Evolutionary conservation across 2,113 vertebrate species (phyloP).

Genomic region (Carettochelys insculpta): DNA sequence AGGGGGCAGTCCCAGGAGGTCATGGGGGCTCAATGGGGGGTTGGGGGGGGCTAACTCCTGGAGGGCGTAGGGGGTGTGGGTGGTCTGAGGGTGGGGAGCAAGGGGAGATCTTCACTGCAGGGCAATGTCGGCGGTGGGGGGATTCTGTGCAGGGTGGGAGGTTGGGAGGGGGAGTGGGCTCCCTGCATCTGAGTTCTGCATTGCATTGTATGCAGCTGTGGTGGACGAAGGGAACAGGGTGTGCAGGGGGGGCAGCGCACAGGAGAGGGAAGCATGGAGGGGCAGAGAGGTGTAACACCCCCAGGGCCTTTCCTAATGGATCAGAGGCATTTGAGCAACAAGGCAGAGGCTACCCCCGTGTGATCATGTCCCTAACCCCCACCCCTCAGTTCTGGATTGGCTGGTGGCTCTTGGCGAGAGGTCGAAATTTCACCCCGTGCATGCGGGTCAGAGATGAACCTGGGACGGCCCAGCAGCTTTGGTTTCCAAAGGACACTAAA

Average conservation of each 20-base stretch:
- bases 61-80: too few relatives aligned
- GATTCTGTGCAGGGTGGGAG: neutral
- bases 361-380: too few relatives aligned
- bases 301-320: neutral
- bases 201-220: too few relatives aligned
- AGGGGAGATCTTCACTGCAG: neutral
- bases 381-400: neutral
- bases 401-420: neutral
- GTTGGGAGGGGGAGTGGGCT: neutral
- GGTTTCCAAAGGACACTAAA: neutral
- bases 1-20: too few relatives aligned
- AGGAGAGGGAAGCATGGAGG: neutral
- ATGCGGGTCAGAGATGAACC: neutral
- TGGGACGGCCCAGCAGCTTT: neutral
- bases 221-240: neutral
- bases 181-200: too few relatives aligned
- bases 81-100: neutral
- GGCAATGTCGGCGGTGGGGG: neutral
- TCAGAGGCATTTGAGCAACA: neutral
- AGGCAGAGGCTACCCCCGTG: too few relatives aligned
- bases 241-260: too few relatives aligned
- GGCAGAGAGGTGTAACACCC: neutral
- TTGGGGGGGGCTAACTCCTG: too few relatives aligned
- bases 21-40: neutral
- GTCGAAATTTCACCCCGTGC: neutral